Percentiles rank a stretch among this genome's conserved stretches.
Conservation (phyloP, 1,140 invertebrate species). For the Drosophila malerkotliana region DNA sequence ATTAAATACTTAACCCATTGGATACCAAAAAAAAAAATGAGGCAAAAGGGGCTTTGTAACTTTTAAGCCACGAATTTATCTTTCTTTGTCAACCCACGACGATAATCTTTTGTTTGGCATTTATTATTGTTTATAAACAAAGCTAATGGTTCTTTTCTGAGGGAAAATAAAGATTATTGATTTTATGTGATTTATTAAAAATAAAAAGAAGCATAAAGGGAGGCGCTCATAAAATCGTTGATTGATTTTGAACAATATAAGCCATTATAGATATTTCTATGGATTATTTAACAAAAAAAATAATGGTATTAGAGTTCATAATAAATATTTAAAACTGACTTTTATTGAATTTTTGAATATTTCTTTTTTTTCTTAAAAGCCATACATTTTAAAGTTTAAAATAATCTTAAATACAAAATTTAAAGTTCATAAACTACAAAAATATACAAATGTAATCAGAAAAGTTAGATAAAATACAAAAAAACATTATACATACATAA, state of each 20-base stretch:
- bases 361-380: too few species aligned
- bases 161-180: background rate
- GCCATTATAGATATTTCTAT: background rate
- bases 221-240: background rate
- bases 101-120: background rate
- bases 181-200: slow-evolving; percentile 1
- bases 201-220: background rate
- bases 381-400: too few species aligned
- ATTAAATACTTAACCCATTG: slow-evolving; percentile 4
- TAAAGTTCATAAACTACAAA: too few species aligned
- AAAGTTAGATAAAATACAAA: too few species aligned
- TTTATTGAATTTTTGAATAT: too few species aligned
- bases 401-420: too few species aligned
- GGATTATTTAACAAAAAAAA: too few species aligned
- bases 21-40: background rate
- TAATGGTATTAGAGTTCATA: background rate
- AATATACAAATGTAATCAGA: too few species aligned
- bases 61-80: slow-evolving; percentile 2
- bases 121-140: slow-evolving; percentile 3
- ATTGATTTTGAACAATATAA: background rate
- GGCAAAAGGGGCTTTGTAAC: background rate
- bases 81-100: background rate
- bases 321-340: too few species aligned
- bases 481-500: too few species aligned
- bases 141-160: background rate